Evolutionary conservation across 2,888 invertebrate genomes (phyloP), one percentile per base, ranked within the genome.

Genomic region (Tholera decimalis): DNA sequence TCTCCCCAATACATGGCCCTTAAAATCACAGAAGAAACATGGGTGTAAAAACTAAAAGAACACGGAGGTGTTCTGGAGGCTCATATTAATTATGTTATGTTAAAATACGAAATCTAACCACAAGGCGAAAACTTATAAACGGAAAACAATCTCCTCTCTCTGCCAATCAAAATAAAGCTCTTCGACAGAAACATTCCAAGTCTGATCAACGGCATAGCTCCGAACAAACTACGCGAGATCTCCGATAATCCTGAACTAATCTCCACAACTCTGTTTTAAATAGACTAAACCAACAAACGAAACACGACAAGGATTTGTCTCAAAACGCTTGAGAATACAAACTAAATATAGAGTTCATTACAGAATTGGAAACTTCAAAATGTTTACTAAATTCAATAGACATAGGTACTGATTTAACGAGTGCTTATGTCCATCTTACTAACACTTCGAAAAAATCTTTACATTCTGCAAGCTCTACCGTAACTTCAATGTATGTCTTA

Each of bases 271-370:
- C 60, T 77, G 71, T 81, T 81, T 79, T 74, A 81, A 81, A 79
- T 77, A 77, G 76, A 73, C 66, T 61, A 69, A 79, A 79, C 59
- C 74, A 81, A 81, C 77, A 79, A 81, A 81, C 79, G 67, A 9
- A 43, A 57, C 54, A n/a, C 60, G 56, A 51, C 68, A 26, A 49
- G 76, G 80, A 80, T 80, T 80, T 72, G 73, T 57, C 46, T 59
- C 26, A 57, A 56, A 35, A 69, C 50, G 46, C 9, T 65, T 70
- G 37, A 56, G 65, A 72, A 68, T 66, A 75, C 44, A 72, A 54
- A 59, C 77, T 80, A 80, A 70, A 55, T 68, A 63, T 37, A 44
- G 65, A 58, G 33, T 37, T 43, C 8, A 69, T 64, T 44, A 37
- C 18, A 56, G 57, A 41, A 57, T 74, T 43, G 20, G n/a, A 9